phyloP scores from a whole-genome alignment of 2,797 vertebrate genomes.

The Danio albolineatus region DNA sequence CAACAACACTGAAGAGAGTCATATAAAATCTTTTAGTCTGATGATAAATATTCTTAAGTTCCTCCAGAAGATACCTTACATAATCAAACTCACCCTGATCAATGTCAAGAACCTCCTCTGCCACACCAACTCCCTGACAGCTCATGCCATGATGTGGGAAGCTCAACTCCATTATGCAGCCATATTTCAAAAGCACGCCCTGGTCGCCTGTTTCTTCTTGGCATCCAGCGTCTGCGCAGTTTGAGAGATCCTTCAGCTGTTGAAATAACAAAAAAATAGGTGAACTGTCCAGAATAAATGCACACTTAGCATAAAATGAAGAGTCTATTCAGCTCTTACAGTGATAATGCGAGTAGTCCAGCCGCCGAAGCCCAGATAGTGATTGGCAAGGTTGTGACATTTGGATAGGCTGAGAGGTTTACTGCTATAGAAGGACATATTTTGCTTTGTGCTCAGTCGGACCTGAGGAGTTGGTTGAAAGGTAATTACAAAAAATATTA shows the following conservation, averaged over 20 bases:
- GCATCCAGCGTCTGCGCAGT: constrained; percentile 62
- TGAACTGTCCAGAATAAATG: not conserved
- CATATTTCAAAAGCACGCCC: constrained; percentile 71
- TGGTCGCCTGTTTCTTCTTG: constrained; percentile 22
- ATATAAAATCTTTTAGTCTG: no score
- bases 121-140: constrained; percentile 77
- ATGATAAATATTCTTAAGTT: no score
- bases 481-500: not conserved
- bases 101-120: constrained; percentile 68
- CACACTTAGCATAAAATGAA: not conserved
- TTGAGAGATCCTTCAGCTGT: constrained; percentile 84
- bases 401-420: constrained; percentile 76
- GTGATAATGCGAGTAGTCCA: constrained; percentile 85
- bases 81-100: constrained; percentile 62
- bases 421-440: constrained; percentile 61
- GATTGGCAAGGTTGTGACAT: constrained; percentile 87
- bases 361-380: constrained; percentile 86
- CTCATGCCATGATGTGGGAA: constrained; percentile 71
- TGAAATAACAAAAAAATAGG: not conserved
- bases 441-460: constrained; percentile 77
- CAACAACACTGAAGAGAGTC: no score
- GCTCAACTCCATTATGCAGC: constrained; percentile 82
- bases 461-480: constrained; percentile 73
- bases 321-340: constrained; percentile 68
- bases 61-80: no score